A percentile compares a stretch with the other conserved stretches of the same genome.
Conservation (phyloP, 2,888 invertebrate genomes). For the Chaitophorus viminalis region DNA sequence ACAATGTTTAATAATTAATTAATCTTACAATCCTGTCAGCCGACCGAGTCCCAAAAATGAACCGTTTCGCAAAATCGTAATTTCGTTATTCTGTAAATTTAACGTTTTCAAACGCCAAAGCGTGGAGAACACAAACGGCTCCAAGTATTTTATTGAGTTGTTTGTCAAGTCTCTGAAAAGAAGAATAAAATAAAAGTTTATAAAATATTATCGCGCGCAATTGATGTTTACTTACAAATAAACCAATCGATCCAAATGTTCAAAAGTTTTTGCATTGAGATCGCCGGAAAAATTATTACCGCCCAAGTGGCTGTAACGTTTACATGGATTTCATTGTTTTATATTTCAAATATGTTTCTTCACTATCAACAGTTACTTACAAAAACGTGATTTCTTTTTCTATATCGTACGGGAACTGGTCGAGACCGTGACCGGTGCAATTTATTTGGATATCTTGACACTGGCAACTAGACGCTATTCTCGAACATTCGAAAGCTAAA, state of each 20-base stretch:
- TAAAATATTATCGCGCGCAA: not conserved
- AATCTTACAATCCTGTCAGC: conserved; percentile 67
- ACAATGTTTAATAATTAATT: conserved; percentile 16
- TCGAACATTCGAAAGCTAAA: conserved; percentile 68
- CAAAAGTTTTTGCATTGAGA: conserved; percentile 58
- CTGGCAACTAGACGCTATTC: conserved; percentile 66
- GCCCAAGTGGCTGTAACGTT: conserved; percentile 57
- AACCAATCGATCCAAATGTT: conserved; percentile 64
- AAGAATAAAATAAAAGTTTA: conserved; percentile 13
- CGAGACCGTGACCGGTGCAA: conserved; percentile 67
- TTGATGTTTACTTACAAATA: conserved; percentile 64
- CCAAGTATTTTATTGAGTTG: conserved; percentile 67
- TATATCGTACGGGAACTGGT: conserved; percentile 66
- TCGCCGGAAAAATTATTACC: conserved; percentile 59
- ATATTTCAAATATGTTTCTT: not conserved
- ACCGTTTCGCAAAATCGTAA: conserved; percentile 65
- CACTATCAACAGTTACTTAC: conserved; percentile 65
- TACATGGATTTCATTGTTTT: not conserved
- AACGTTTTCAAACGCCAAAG: conserved; percentile 67
- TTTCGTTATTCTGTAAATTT: conserved; percentile 67
- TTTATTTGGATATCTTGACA: conserved; percentile 68
- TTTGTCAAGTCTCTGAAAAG: conserved; percentile 67
- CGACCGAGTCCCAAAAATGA: conserved; percentile 66
- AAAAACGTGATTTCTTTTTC: conserved; percentile 67
- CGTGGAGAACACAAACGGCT: conserved; percentile 66